Base-by-base conservation (phyloP, 2,888 invertebrate species). In the Hymenopus coronatus region DNA sequence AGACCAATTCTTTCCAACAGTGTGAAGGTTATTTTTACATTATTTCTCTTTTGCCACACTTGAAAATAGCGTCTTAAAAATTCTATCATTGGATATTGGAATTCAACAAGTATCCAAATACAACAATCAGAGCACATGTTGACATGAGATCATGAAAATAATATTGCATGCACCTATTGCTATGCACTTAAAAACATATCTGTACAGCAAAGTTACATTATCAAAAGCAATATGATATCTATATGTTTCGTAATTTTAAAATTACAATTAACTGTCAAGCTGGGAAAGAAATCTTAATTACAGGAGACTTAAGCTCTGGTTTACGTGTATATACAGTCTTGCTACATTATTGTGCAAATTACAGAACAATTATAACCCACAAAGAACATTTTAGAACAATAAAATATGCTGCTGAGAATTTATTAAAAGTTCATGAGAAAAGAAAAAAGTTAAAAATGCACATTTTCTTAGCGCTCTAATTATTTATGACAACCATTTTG, bases 311-410 rank as follows among this genome's bases (percentile, higher is more conserved):
- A 70, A 70, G 54, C 54, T 70, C 54, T 28, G 81, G 7, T 27
- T 85, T 54, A n/a, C 54, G 85, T 85, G 85, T 85, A 86, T 70
- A 28, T 81, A 86, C 86, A 86, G 30, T 86, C 81, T 86, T 86
- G 28, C 81, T 86, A 86, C 81, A 27, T 81, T 14, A 28, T 81
- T 28, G 86, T 86, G 86, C 86, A 86, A 27, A 46, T n/a, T 85
- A 46, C 85, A 46, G 85, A 28, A 46, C 84, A 84, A 25, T 85
- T 27, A 85, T 46, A 85, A 46, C 85, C 33, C 85, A 85, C 27
- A 81, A 54, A 81, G 70, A 81, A 81, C 70, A 28, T 28, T 54
- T 70, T 25, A 28, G 27, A 86, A 86, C 81, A 81, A 81, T 28
- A 70, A 28, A 81, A 28, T 25, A 20, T 81, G 20, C 25, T 28